Conservation (phyloP, 2,888 invertebrate species). For the Orthonevra nobilis region DNA sequence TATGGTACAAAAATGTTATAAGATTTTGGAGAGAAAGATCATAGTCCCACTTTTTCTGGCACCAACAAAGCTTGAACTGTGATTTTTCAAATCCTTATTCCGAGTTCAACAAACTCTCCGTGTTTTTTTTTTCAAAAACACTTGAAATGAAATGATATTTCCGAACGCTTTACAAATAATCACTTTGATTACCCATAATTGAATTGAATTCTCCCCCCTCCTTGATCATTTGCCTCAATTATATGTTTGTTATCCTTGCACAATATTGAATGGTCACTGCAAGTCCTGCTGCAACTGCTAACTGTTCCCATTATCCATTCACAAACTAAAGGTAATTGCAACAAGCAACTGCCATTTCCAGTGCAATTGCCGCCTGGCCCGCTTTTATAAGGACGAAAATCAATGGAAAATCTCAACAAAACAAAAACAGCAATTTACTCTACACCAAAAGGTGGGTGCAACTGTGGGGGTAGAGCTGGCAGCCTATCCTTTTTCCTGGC, state of each 20-base stretch:
- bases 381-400: conserved; percentile 35
- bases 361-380: background rate
- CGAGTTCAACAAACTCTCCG: too few species aligned
- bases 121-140: too few species aligned
- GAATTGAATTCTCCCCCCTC: conserved; percentile 38
- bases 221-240: conserved; percentile 18
- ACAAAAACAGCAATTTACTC: conserved; percentile 44
- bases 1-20: too few species aligned
- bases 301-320: conserved; percentile 30
- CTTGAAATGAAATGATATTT: background rate
- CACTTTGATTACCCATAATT: conserved; percentile 60
- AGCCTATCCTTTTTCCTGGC: conserved; percentile 43
- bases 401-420: conserved; percentile 55
- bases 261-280: conserved; percentile 23
- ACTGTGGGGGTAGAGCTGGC: background rate
- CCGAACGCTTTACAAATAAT: conserved; percentile 34
- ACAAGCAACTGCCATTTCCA: conserved; percentile 2
- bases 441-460: background rate
- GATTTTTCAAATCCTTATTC: too few species aligned
- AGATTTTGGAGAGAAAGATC: too few species aligned
- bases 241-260: conserved; percentile 46
- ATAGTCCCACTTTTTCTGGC: too few species aligned
- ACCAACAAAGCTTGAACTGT: too few species aligned
- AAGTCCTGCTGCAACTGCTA: conserved; percentile 7
- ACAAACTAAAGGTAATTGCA: conserved; percentile 38